phyloP scores from a whole-genome alignment of 2,113 vertebrate genomes.

The Ophthalmotilapia sp. region DNA sequence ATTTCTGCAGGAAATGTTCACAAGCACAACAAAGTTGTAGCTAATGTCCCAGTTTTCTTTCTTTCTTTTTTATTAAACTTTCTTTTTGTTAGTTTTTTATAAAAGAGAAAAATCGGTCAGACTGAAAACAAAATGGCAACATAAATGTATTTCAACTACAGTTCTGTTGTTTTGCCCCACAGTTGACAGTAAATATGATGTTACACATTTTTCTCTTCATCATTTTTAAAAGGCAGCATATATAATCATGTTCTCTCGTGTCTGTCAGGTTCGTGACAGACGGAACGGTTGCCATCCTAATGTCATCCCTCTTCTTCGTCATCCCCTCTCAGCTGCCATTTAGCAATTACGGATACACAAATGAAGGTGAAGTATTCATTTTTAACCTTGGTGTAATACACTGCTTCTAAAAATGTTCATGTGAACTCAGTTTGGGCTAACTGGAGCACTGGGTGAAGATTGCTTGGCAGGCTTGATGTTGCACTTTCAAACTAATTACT shows the following conservation, averaged over 20 bases:
- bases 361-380: not conserved
- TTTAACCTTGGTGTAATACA: not conserved
- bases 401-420: not conserved
- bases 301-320: constrained; percentile 80
- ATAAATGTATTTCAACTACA: not conserved
- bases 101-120: not conserved
- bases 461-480: not conserved
- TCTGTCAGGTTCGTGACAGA: constrained; percentile 77
- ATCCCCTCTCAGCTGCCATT: constrained; percentile 71
- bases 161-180: not conserved
- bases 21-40: not conserved
- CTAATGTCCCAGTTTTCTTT: not conserved
- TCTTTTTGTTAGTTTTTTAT: not conserved
- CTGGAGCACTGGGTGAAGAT: not conserved
- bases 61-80: not conserved
- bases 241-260: not conserved
- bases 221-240: not conserved
- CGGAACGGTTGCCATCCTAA: constrained; percentile 80
- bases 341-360: constrained; percentile 3
- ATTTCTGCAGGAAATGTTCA: not conserved
- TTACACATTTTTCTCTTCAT: not conserved
- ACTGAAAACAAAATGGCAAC: not conserved
- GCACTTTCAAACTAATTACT: not conserved
- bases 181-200: not conserved
- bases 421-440: not conserved